A percentile compares a stretch with the other conserved stretches of the same genome.
These are phyloP conservation scores for Saiga tatarica DNA, from an alignment of 2,113 vertebrate genomes.

Conservation along the genomic window DNA sequence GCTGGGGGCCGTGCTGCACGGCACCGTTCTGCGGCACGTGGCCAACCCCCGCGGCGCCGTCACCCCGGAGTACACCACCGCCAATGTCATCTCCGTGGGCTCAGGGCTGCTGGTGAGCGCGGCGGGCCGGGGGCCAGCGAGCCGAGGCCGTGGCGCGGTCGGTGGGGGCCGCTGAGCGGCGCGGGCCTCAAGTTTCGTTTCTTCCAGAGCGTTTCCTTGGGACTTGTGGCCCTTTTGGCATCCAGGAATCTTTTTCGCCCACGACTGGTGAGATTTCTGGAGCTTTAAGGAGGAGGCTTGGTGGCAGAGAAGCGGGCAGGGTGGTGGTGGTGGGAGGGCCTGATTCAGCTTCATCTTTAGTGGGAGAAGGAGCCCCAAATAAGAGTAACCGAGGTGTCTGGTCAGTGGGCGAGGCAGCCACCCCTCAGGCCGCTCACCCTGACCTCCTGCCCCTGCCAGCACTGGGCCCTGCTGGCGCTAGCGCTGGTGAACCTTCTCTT, in stretches of 20 bases:
- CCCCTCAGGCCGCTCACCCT: background rate
- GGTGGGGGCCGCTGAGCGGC: background rate
- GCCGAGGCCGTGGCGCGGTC: background rate
- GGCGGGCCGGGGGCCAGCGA: background rate
- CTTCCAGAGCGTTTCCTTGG: slow-evolving; percentile 88
- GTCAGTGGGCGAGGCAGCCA: background rate
- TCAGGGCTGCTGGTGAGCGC: slow-evolving; percentile 91
- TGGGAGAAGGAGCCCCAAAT: background rate
- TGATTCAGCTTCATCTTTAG: background rate
- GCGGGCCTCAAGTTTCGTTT: background rate
- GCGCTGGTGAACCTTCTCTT: slow-evolving; percentile 88
- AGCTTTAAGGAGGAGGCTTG: background rate
- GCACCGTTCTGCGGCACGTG: slow-evolving; percentile 91
- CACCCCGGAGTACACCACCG: slow-evolving; percentile 86
- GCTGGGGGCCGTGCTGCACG: slow-evolving; percentile 92
- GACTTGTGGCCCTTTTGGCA: slow-evolving; percentile 90
- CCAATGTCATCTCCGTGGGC: slow-evolving; percentile 91
- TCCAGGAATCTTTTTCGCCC: slow-evolving; percentile 85
- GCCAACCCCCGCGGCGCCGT: slow-evolving; percentile 84
- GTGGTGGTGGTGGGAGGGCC: fast-evolving
- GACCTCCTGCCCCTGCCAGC: slow-evolving; percentile 76
- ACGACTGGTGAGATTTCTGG: slow-evolving; percentile 70
- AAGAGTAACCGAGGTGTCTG: background rate
- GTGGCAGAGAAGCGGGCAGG: background rate
- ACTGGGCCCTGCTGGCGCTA: slow-evolving; percentile 85